These are phyloP conservation scores for Lymantria dispar DNA, from an alignment of 2,888 invertebrate genomes.

Conservation along the genomic window DNA sequence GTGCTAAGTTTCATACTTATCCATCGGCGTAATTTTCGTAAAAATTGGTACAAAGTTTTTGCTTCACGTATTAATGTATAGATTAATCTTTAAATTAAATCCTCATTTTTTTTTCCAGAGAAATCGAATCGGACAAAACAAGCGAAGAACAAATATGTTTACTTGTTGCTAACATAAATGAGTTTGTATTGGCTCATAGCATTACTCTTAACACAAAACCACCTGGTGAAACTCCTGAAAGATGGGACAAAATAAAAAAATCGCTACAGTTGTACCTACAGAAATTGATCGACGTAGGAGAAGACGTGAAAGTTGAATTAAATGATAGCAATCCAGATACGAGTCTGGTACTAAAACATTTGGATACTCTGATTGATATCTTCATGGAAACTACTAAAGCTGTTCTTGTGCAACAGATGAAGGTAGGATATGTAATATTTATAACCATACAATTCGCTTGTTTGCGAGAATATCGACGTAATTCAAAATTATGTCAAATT, in stretches of 20 bases:
- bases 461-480: too few relatives aligned
- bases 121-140: slow-evolving; percentile 56
- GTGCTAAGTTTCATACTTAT: too few relatives aligned
- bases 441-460: too few relatives aligned
- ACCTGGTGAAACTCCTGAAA: slow-evolving; percentile 72
- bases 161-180: slow-evolving; percentile 80
- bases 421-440: slow-evolving; percentile 55
- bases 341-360: slow-evolving; percentile 61
- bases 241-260: slow-evolving; percentile 76
- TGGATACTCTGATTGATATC: slow-evolving; percentile 78
- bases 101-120: slow-evolving; percentile 44
- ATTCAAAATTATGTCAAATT: too few relatives aligned
- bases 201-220: slow-evolving; percentile 75
- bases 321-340: slow-evolving; percentile 70
- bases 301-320: slow-evolving; percentile 74
- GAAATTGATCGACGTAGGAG: slow-evolving; percentile 73
- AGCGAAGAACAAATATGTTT: slow-evolving; percentile 73
- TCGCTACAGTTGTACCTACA: slow-evolving; percentile 72
- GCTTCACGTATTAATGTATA: too few relatives aligned
- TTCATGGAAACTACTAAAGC: slow-evolving; percentile 83
- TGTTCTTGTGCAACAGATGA: slow-evolving; percentile 81
- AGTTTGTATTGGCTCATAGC: slow-evolving; percentile 80
- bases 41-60: too few relatives aligned
- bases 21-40: too few relatives aligned
- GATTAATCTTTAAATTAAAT: not conserved